Evolutionary conservation across 2,888 invertebrate genomes (phyloP).

Genomic region (Tethea ocularis): DNA sequence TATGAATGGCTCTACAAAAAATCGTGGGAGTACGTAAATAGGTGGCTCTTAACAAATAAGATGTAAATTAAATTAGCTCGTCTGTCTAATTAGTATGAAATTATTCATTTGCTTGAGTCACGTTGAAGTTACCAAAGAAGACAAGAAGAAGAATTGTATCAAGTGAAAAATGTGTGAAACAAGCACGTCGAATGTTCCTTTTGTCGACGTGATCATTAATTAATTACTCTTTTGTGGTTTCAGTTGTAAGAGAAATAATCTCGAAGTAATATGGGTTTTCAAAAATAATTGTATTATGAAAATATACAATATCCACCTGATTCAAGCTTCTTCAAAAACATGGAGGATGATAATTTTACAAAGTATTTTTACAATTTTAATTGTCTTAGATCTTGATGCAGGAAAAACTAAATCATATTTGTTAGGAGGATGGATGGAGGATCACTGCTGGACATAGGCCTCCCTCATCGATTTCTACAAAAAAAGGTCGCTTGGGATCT

Average conservation of each 20-base stretch:
- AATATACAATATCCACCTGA: too few species aligned
- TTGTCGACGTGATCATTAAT: background rate
- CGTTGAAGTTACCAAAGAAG: conserved; percentile 20
- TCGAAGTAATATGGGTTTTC: too few species aligned
- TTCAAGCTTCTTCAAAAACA: too few species aligned
- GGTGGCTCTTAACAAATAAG: conserved; percentile 6
- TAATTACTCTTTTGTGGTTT: background rate
- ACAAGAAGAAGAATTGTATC: background rate
- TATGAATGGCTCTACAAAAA: background rate
- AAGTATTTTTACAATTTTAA: too few species aligned
- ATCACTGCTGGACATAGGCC: too few species aligned
- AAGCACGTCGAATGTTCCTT: background rate
- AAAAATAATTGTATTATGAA: too few species aligned
- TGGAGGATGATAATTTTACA: too few species aligned
- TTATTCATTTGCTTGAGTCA: conserved; percentile 14
- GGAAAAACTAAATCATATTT: too few species aligned
- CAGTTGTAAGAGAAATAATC: background rate
- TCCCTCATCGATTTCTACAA: too few species aligned
- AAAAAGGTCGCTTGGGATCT: too few species aligned
- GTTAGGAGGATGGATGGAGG: too few species aligned
- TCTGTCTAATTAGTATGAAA: conserved; percentile 23
- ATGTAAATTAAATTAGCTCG: conserved; percentile 5
- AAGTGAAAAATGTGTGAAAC: background rate
- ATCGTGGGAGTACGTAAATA: background rate
- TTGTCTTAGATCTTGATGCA: too few species aligned